Evolutionary conservation across 2,797 vertebrate genomes (phyloP), one percentile per base, ranked within the genome.

Genomic region (Pangasius larnaudii): DNA sequence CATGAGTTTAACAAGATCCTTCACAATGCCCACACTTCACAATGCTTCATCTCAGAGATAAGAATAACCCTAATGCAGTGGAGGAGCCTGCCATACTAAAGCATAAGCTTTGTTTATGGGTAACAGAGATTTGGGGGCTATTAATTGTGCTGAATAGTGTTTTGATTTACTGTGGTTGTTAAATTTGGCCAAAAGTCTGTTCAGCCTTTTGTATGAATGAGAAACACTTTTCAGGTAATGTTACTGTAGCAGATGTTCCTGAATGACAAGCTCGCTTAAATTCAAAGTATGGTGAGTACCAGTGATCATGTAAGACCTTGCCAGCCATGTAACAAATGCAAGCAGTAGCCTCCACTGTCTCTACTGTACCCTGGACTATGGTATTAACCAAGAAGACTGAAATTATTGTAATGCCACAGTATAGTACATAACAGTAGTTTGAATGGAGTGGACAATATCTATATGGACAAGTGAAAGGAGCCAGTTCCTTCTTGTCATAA

Each of bases 1-100:
- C 61, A 85, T 36, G 24, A 81, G 74, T 81, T 87, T 86, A 90
- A 89, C 75, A 27, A 89, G 89, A 80, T 84, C 65, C 61, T 88
- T 88, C 74, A 86, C 84, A 85, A 67, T 69, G 81, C 86, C 86
- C 86, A 89, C 88, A 42, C 42, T 42, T 42, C 5, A 78, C 84
- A 78, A 59, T 85, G 81, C 84, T 85, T 88, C 80, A 63, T 86
- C 58, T 42, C 19, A 22, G 74, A 90, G 71, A 88, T 67, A 84
- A 59, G 56, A 58, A 36, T 89, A 85, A 89, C 85, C 88, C 86
- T 74, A 49, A 53, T 3, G 13, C 59, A 83, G 46, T 86, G 89
- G 56, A 88, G 84, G 69, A 82, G 89, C 56, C 42, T 39, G 33
- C 27, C n/a, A 71, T 56, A 27, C 13, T 67, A 63, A 65, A 77